A percentile compares a stretch with the other conserved stretches of the same genome.
Conservation (phyloP, 2,797 vertebrate genomes). For the Lagodon rhomboides region DNA sequence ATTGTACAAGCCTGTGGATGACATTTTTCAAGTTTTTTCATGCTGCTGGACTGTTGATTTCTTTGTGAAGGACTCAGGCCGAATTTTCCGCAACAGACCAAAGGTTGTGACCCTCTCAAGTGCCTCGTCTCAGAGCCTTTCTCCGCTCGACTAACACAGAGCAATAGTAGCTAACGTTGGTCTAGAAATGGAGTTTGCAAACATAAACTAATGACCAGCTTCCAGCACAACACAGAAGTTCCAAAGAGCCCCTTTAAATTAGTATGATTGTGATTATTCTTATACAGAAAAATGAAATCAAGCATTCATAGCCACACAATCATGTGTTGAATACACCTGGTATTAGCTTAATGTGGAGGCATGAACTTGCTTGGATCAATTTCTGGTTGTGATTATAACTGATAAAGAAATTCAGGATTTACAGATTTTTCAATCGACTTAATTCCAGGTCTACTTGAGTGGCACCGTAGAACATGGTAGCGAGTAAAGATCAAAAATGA, state of each 20-base stretch:
- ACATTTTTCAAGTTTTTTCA: too few relatives aligned
- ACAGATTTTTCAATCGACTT: background rate
- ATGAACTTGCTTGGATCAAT: background rate
- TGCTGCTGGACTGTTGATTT: too few relatives aligned
- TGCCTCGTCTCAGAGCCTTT: too few relatives aligned
- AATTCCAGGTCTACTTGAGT: background rate
- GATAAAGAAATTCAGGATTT: background rate
- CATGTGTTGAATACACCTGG: background rate
- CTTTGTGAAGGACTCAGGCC: too few relatives aligned
- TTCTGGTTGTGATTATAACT: background rate
- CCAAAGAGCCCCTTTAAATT: background rate
- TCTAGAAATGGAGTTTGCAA: too few relatives aligned
- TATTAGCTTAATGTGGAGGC: background rate
- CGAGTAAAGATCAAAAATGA: conserved; percentile 2
- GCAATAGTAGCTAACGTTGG: too few relatives aligned
- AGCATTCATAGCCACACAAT: background rate
- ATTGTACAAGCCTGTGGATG: too few relatives aligned
- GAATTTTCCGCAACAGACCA: too few relatives aligned
- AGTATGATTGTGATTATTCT: background rate
- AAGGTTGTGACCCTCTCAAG: too few relatives aligned
- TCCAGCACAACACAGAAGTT: too few relatives aligned
- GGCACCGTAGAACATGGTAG: background rate
- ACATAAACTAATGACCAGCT: too few relatives aligned
- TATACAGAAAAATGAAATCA: background rate
- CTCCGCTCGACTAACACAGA: too few relatives aligned